Evolutionary conservation across 2,797 vertebrate species (phyloP).

Genomic region (Epinephelus awoara): DNA sequence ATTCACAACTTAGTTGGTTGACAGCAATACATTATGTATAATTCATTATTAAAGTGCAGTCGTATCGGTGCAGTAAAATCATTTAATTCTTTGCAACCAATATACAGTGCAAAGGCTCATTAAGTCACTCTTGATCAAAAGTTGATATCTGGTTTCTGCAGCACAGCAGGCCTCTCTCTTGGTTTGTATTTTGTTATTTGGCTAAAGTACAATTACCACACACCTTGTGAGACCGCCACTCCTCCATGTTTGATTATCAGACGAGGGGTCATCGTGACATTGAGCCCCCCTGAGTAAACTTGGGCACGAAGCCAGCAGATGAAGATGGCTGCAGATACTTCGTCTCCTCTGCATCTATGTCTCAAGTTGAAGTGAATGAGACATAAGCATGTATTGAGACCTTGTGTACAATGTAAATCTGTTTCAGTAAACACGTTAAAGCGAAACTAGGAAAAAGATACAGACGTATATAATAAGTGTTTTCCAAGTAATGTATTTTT

Average conservation of each 20-base stretch:
- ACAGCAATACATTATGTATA: conserved; percentile 34
- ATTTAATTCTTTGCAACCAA: conserved; percentile 10
- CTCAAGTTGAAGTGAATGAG: not conserved
- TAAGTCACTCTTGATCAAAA: conserved; percentile 14
- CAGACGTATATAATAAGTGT: too few species aligned
- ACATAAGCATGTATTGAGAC: not conserved
- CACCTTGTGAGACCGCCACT: conserved; percentile 12
- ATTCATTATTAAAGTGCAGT: conserved; percentile 37
- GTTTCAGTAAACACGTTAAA: not conserved
- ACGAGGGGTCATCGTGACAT: conserved; percentile 45
- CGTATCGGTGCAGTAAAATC: conserved; percentile 17
- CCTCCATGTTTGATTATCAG: conserved; percentile 54
- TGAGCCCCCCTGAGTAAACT: conserved; percentile 43
- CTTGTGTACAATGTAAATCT: not conserved
- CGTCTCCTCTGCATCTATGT: conserved; percentile 9
- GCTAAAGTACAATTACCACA: conserved; percentile 25
- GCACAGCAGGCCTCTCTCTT: conserved; percentile 3
- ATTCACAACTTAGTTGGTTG: conserved; percentile 27
- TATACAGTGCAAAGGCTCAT: conserved; percentile 13
- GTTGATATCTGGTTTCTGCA: conserved; percentile 13
- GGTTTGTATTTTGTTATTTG: conserved; percentile 31
- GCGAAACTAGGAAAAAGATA: not conserved
- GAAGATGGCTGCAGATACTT: conserved; percentile 21
- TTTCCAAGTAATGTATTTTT: too few species aligned
- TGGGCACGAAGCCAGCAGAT: conserved; percentile 41